Evolutionary conservation across 92 coral and sea anemone species (phyloP), one percentile per base, ranked within the genome.

Genomic region (Bergia puertoricense): DNA sequence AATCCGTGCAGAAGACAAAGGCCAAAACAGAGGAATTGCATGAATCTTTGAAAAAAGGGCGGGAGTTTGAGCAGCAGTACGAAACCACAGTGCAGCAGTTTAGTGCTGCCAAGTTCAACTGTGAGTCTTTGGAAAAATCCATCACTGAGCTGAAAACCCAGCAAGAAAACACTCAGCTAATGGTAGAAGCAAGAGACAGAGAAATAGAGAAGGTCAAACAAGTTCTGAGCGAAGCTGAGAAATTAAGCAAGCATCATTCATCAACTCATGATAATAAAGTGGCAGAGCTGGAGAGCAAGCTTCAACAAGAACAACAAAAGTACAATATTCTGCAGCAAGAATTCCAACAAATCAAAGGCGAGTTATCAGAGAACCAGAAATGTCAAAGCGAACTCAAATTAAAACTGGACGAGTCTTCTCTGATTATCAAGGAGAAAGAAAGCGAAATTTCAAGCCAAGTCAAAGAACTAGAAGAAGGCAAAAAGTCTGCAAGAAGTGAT

Each of bases 171-270:
- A 83, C 91, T 40, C 91, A 90, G 82, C 82, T 92, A 56, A 50
- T 89, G 74, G 38, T 93, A 59, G 91, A 85, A 65, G 68, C 92
- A 66, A 95, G 71, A 87, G 91, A 92, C 43, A 86, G 79, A 56
- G 94, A 95, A 50, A 56, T 95, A 43, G 90, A 88, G 40, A 75
- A 85, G 86, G 9, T 95, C 54, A 90, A 91, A 81, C 86, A 88
- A 77, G 89, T 83, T 56, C 85, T 91, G 20, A 75, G 68, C 3
- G 94, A 93, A 85, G 62, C 76, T 40, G 96, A 93, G 76, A 88
- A 86, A 51, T 10, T 80, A 22, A 89, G 68, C 48, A 81, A 79
- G 48, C 94, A 92, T 43, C 89, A 92, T 57, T 88, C 81, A 6
- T 86, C 92, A 15, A 86, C 38, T 62, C 88, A 56, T 4, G 86